Percentiles rank a stretch among this genome's conserved stretches.
These are phyloP conservation scores for Aleiodes leptofemur DNA, from an alignment of 2,888 invertebrate species.

Conservation along the genomic window DNA sequence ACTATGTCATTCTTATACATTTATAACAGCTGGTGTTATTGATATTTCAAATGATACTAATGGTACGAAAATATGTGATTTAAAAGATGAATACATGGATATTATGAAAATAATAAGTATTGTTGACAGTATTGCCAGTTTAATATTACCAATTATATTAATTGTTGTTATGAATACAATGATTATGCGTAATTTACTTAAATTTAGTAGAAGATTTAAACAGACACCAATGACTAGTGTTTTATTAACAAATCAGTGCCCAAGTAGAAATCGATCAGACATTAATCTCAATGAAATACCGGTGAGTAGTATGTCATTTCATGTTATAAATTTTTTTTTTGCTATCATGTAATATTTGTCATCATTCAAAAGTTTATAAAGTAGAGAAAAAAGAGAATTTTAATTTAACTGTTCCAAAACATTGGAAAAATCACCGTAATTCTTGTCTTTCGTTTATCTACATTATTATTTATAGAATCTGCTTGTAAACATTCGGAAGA, in stretches of 20 bases:
- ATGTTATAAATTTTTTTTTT: background rate
- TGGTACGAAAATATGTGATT: slow-evolving; percentile 72
- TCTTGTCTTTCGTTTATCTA: too few species aligned
- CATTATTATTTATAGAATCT: too few species aligned
- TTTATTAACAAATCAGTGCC: slow-evolving; percentile 66
- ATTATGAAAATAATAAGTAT: slow-evolving; percentile 78
- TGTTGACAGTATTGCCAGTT: slow-evolving; percentile 79
- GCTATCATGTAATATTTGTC: background rate
- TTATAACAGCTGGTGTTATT: slow-evolving; percentile 75
- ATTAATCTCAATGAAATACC: slow-evolving; percentile 75
- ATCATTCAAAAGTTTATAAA: too few species aligned
- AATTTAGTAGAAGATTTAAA: slow-evolving; percentile 75
- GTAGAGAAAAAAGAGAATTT: too few species aligned
- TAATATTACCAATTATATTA: slow-evolving; percentile 79
- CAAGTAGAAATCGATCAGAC: slow-evolving; percentile 72
- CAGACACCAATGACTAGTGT: slow-evolving; percentile 57
- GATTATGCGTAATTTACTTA: slow-evolving; percentile 78
- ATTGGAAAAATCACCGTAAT: too few species aligned
- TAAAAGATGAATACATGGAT: slow-evolving; percentile 76
- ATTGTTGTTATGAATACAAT: slow-evolving; percentile 81
- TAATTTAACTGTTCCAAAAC: too few species aligned
- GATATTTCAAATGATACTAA: slow-evolving; percentile 59
- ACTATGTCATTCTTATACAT: slow-evolving; percentile 74
- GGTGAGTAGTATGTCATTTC: slow-evolving; percentile 65
- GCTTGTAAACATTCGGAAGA: too few species aligned